Evolutionary conservation across 1,140 invertebrate species (phyloP).

Genomic region (Telenomus remus): DNA sequence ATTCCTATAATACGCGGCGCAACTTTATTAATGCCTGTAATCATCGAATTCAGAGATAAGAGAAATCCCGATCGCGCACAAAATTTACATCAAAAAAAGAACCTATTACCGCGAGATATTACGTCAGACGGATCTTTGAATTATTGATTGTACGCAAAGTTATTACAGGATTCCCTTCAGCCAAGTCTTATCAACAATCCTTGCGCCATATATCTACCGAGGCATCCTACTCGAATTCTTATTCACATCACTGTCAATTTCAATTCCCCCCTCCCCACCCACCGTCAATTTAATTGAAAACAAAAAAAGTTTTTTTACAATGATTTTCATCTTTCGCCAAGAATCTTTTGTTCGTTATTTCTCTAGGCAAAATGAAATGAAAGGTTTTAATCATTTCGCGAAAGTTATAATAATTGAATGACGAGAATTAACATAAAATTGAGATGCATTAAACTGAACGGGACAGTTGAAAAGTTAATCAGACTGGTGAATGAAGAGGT

Average conservation of each 20-base stretch:
- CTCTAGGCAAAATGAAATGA: too few species aligned
- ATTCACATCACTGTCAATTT: not conserved
- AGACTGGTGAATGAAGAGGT: constrained; percentile 21
- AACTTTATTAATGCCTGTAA: constrained; percentile 34
- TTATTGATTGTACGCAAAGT: constrained; percentile 23
- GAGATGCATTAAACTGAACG: constrained; percentile 13
- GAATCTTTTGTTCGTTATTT: too few species aligned
- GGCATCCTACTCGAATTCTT: constrained; percentile 1
- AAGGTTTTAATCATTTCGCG: not conserved
- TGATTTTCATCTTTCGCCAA: too few species aligned
- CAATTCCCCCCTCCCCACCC: not conserved
- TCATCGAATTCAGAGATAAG: constrained; percentile 41
- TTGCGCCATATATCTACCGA: constrained; percentile 8
- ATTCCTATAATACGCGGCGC: constrained; percentile 34
- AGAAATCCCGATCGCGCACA: constrained; percentile 24
- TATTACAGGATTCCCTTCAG: constrained; percentile 8
- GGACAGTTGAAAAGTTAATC: constrained; percentile 32
- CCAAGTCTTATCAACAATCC: constrained; percentile 11
- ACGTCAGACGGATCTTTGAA: constrained; percentile 8
- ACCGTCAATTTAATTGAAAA: too few species aligned
- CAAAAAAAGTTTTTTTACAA: too few species aligned
- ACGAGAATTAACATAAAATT: not conserved
- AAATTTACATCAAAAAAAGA: constrained; percentile 37
- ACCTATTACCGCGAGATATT: constrained; percentile 17
- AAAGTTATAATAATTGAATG: not conserved